Base-by-base conservation (phyloP, 2,113 vertebrate species). In the Glaucidium brasilianum region DNA sequence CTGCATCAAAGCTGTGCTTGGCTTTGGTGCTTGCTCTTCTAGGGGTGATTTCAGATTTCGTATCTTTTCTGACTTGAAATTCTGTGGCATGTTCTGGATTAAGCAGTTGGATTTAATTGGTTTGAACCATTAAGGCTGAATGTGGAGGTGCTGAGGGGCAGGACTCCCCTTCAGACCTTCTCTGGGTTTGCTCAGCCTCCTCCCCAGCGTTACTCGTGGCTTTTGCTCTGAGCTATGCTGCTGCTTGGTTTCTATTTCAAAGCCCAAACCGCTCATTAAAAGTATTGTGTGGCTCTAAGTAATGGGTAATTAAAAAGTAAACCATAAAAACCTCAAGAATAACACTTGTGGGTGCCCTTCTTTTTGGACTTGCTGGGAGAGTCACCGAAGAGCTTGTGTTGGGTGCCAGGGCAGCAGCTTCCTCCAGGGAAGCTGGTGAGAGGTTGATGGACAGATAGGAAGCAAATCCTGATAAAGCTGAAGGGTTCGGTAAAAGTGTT, bases 231-330 rank as follows among this genome's bases (percentile, higher is more conserved):
- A 84, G 91, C 87, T 81, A 7, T 9, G 45, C 84, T 18, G 17
- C 79, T 25, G 6, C 82, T 56, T 39, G 74, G 34, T 64, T 92
- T 76, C 35, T 19, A 19, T 55, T 90, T 82, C 86, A 76, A 50
- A 96, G 88, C 93, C 76, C 82, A 83, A 76, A 83, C 92, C 5
- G 0, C 85, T 94, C 12, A 2, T 96, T 96, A 69, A 69, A 87
- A 73, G 32, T 45, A 50, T 80, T 83, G 85, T 90, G 81, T 88
- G 77, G 81, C 0, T 0, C 71, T 93, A 87, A 88, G 74, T 85
- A 52, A 64, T 63, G 75, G 25, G 60, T 73, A 79, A 96, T 96
- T 94, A 94, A 88, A 72, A 87, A 85, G 23, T 18, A 76, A 93
- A 82, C 85, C 85, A 27, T 73, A 21, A 85, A 95, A 92, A n/a